Base-by-base conservation (phyloP, 2,797 vertebrate genomes). In the Eupleurogrammus muticus region DNA sequence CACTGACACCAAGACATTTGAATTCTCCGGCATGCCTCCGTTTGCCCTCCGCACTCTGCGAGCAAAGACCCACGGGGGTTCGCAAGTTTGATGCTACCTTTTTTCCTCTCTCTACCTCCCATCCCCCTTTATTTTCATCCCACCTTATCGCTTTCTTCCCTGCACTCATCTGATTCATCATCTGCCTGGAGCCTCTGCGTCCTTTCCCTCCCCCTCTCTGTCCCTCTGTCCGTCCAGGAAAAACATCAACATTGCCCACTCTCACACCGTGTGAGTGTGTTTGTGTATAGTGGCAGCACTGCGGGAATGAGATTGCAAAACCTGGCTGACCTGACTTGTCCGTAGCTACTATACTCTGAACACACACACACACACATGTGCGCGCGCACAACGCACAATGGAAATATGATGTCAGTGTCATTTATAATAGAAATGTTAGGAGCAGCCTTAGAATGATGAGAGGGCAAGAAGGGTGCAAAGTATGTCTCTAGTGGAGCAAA, bases 111-210 rank as follows among this genome's bases (percentile, higher is more conserved):
- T 21, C 46, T 35, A 19, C 28, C 38, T 70, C 67, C 64, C 60
- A 64, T 57, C 70, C 70, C 38, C 52, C 60, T 46, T 56, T 70
- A 51, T 53, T 59, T 53, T 70, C 72, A 75, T 69, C 59, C 34
- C 0, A 3, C 38, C 55, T 73, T 72, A 46, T 85, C 78, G 69
- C n/a, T 66, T 52, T 69, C 65, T 74, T 79, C 60, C 63, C 54
- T 67, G 52, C 9, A 17, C 63, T 85, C 53, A 58, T 80, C 78
- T 56, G 60, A 79, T 78, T 67, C 60, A 75, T 77, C 69, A 65
- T 72, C 48, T 57, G 46, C 67, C 69, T 65, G 58, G 24, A 73
- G 54, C 66, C 24, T 65, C 58, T 70, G 59, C 40, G 44, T 58
- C 32, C 42, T 24, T 57, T 13, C 58, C 17, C 28, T 44, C 46